Evolutionary conservation across 2,797 vertebrate genomes (phyloP).

Genomic region (Staurois parvus): DNA sequence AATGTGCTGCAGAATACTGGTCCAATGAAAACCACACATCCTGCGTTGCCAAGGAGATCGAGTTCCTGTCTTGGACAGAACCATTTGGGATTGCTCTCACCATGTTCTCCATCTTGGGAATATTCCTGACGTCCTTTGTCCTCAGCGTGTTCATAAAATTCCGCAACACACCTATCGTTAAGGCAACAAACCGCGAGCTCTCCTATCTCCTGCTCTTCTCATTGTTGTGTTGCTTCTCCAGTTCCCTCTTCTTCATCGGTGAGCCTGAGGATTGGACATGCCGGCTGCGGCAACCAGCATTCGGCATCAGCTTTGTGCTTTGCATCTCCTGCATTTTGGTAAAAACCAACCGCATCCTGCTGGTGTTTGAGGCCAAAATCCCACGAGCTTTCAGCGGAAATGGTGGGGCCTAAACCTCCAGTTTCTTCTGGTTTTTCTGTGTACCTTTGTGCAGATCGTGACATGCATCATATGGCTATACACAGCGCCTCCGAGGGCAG

Average conservation of each 20-base stretch:
- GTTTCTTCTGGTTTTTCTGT: constrained; percentile 95
- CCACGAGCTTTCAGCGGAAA: constrained; percentile 94
- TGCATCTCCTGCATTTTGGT: constrained; percentile 98
- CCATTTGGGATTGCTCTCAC: constrained; percentile 93
- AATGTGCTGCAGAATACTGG: constrained; percentile 95
- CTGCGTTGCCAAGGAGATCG: constrained; percentile 95
- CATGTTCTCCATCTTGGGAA: constrained; percentile 87
- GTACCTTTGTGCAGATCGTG: constrained; percentile 95
- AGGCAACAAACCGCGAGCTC: constrained; percentile 94
- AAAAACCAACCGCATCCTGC: constrained; percentile 94
- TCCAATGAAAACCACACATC: constrained; percentile 95
- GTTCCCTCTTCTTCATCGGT: constrained; percentile 94
- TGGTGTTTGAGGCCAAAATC: constrained; percentile 97
- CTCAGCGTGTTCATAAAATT: constrained; percentile 92
- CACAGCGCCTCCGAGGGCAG: constrained; percentile 92
- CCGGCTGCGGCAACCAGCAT: constrained; percentile 92
- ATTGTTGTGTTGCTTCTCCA: constrained; percentile 95
- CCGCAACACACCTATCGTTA: constrained; percentile 95
- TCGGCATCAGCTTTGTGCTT: constrained; percentile 96
- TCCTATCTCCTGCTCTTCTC: constrained; percentile 97
- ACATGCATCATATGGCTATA: constrained; percentile 99
- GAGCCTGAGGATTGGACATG: constrained; percentile 95
- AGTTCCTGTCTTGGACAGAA: constrained; percentile 95
- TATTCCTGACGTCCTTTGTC: constrained; percentile 90
- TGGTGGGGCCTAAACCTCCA: constrained; percentile 98